Evolutionary conservation across 1,140 invertebrate genomes (phyloP).

Genomic region (Cherax destructor): DNA sequence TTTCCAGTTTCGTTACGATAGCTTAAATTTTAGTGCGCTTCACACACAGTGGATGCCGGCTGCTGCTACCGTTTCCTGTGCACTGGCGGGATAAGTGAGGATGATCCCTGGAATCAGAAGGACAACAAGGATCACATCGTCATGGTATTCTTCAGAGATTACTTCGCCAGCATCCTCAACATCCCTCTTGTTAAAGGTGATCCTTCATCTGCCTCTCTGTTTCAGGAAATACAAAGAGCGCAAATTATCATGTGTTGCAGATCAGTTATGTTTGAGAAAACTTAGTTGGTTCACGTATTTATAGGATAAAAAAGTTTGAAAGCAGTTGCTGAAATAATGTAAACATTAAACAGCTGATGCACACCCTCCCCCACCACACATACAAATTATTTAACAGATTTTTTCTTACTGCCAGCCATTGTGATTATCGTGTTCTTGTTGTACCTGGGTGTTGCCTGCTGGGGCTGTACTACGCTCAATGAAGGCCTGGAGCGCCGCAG

Average conservation of each 20-base stretch:
- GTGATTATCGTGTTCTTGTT: slow-evolving; percentile 79
- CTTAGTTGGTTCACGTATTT: too few species aligned
- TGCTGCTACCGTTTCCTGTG: slow-evolving; percentile 88
- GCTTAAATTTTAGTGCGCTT: not conserved
- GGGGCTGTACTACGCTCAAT: slow-evolving; percentile 90
- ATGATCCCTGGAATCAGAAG: slow-evolving; percentile 88
- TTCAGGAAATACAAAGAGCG: not conserved
- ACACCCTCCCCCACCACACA: too few species aligned
- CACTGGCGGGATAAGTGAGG: slow-evolving; percentile 87
- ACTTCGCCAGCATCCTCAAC: slow-evolving; percentile 86
- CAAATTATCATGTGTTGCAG: not conserved
- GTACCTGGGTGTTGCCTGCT: slow-evolving; percentile 88
- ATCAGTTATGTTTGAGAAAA: too few species aligned
- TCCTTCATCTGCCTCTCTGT: too few species aligned
- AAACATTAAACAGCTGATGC: too few species aligned
- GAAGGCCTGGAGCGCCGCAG: slow-evolving; percentile 92
- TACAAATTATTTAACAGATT: too few species aligned
- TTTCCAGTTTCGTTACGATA: too few species aligned
- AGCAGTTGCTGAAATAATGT: too few species aligned
- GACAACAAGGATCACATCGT: slow-evolving; percentile 92
- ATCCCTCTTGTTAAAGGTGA: slow-evolving; percentile 84
- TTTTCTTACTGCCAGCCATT: slow-evolving; percentile 45
- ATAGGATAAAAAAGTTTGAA: too few species aligned
- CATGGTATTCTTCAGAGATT: slow-evolving; percentile 92
- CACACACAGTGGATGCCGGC: slow-evolving; percentile 82